phyloP scores from a whole-genome alignment of 2,797 vertebrate species.

The Scolopax bukidnonensis region DNA sequence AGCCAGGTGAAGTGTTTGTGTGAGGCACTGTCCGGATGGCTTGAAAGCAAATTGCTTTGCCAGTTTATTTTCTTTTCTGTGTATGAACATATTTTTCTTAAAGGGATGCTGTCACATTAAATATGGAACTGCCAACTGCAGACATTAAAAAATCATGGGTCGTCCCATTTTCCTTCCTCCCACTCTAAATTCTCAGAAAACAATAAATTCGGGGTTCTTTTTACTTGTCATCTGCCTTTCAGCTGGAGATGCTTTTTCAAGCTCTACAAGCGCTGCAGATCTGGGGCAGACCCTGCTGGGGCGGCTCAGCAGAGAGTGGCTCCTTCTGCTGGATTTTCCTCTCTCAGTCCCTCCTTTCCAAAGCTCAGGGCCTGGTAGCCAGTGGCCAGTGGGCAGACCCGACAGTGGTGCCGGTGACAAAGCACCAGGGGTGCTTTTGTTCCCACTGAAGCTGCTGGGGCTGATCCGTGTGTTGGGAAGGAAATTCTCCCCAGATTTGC shows the following conservation, averaged over 20 bases:
- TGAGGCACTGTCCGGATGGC: background rate
- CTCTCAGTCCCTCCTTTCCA: background rate
- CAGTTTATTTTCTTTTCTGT: slow-evolving; percentile 38
- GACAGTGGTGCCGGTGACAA: no score
- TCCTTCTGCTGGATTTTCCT: background rate
- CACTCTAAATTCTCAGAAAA: slow-evolving; percentile 47
- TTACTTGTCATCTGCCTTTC: slow-evolving; percentile 14
- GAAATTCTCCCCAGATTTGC: background rate
- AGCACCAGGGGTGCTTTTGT: accelerated
- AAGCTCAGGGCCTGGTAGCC: background rate
- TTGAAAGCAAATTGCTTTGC: slow-evolving; percentile 39
- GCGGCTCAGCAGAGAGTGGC: accelerated
- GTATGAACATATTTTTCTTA: slow-evolving; percentile 35
- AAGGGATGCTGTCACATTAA: slow-evolving; percentile 58
- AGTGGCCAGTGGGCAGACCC: background rate
- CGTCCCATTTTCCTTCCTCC: slow-evolving; percentile 66
- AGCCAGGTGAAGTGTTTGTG: background rate
- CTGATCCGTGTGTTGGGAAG: background rate
- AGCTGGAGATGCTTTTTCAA: background rate
- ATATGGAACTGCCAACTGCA: slow-evolving; percentile 46
- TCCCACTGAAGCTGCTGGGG: background rate
- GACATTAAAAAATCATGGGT: slow-evolving; percentile 67
- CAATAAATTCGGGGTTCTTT: slow-evolving; percentile 24
- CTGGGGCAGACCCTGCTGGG: background rate
- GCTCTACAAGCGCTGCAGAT: background rate